A percentile compares a stretch with the other conserved stretches of the same genome.
Evolutionary conservation across 2,113 vertebrate species (phyloP).

Genomic region (Anser brachyrhynchus): DNA sequence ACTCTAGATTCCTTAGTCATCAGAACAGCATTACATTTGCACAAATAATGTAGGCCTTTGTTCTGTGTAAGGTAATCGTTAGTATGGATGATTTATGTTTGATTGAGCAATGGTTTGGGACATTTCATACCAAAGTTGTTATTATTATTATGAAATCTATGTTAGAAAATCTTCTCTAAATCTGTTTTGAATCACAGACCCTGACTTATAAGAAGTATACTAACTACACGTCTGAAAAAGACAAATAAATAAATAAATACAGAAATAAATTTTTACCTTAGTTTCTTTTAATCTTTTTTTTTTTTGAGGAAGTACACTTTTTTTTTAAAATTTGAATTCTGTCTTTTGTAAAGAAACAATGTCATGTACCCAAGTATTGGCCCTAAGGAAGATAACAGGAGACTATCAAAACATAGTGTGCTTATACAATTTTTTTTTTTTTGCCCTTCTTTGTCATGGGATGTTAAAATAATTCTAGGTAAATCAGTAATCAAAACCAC

Average conservation of each 20-base stretch:
- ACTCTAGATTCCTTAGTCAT: neutral
- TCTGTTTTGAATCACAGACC: neutral
- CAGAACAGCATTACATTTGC: neutral
- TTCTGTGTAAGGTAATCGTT: neutral
- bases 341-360: neutral
- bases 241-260: neutral
- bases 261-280: neutral
- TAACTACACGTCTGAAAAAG: neutral
- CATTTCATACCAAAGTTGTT: neutral
- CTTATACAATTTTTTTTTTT: neutral
- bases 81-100: neutral
- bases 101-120: neutral
- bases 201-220: neutral
- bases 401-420: neutral
- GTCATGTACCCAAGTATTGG: neutral
- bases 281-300: neutral
- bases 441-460: neutral
- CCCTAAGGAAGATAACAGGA: neutral
- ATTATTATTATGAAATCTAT: neutral
- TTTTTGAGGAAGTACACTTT: neutral
- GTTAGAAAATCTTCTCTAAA: neutral
- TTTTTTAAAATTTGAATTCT: neutral
- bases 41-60: neutral
- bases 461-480: neutral
- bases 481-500: neutral